phyloP scores from a whole-genome alignment of 2,113 vertebrate genomes.

The Phrynosoma platyrhinos region DNA sequence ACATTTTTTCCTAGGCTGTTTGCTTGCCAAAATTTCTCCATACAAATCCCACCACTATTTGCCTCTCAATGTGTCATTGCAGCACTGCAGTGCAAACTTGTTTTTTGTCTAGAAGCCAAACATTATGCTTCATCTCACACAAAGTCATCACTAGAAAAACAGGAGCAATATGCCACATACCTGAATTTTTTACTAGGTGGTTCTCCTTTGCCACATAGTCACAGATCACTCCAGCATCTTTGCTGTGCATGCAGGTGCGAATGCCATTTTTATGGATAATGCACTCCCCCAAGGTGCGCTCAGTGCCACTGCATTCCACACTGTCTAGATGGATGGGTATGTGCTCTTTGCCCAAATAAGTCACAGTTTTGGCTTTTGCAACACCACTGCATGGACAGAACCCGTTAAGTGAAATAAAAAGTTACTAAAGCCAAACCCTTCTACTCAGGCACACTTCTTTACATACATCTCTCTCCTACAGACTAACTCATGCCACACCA shows the following conservation, averaged over 20 bases:
- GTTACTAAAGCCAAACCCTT: background rate
- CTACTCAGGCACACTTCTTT: background rate
- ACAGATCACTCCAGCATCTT: constrained; percentile 87
- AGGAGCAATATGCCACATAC: constrained; percentile 5
- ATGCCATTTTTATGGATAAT: constrained; percentile 76
- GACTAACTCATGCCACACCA: background rate
- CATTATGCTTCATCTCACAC: background rate
- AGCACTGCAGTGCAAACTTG: background rate
- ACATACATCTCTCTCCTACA: background rate
- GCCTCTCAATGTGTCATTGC: background rate
- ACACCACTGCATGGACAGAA: constrained; percentile 78
- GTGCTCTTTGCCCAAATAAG: constrained; percentile 84
- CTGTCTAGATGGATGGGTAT: constrained; percentile 86
- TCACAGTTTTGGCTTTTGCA: constrained; percentile 81
- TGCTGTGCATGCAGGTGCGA: constrained; percentile 82
- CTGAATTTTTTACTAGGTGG: constrained; percentile 67
- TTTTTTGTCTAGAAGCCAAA: background rate
- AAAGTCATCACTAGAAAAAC: background rate
- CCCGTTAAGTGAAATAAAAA: background rate
- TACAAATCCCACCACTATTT: background rate
- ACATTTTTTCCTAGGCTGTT: background rate
- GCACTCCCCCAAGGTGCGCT: constrained; percentile 81
- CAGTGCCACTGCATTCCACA: constrained; percentile 87
- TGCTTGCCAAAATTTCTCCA: background rate
- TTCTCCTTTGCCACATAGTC: constrained; percentile 77